Base-by-base conservation (phyloP, 1,140 invertebrate genomes). In the Drosophila truncata region DNA sequence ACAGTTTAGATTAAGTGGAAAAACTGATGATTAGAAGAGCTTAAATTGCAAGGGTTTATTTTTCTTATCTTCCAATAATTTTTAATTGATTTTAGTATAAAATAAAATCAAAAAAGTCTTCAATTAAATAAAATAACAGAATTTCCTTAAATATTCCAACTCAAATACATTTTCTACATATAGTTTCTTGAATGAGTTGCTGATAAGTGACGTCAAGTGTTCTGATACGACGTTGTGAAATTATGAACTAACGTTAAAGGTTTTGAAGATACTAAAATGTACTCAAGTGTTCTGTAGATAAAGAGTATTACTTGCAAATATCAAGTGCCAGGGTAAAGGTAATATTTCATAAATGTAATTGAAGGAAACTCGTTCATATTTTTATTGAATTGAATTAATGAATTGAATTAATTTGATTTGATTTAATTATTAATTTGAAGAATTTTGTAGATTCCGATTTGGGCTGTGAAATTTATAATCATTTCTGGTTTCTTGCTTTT, bases 401-500 rank as follows among this genome's bases (percentile, higher is more conserved):
- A n/a, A n/a, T 27, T 27, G 3, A 27, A 5, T 27, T 27, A 5
- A 3, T 60, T 16, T 27, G 2, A 27, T 27, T 27, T 27, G 3
- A 27, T 27, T 27, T 27, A 5, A 3, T 60, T 16, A 27, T 31
- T 5, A 60, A n/a, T 25, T 27, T 20, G 1, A 9, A 29, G 7
- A 7, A 29, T 29, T 29, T 29, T 8, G 3, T 29, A 29, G 27
- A 29, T 29, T 29, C 1, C 7, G 4, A 5, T 27, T 27, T 27
- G 27, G 27, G 27, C 27, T 27, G 27, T 27, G n/a, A n/a, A 27
- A 27, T 27, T 6, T 4, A 8, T 29, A 27, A 4, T n/a, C n/a
- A 27, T 29, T 29, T 8, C 8, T 8, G 7, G 27, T 29, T 29
- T 9, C 9, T 16, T 23, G 8, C 7, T 85, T 81, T 92, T 93